Evolutionary conservation across 2,113 vertebrate genomes (phyloP).

Genomic region (Lucifuga dentata): DNA sequence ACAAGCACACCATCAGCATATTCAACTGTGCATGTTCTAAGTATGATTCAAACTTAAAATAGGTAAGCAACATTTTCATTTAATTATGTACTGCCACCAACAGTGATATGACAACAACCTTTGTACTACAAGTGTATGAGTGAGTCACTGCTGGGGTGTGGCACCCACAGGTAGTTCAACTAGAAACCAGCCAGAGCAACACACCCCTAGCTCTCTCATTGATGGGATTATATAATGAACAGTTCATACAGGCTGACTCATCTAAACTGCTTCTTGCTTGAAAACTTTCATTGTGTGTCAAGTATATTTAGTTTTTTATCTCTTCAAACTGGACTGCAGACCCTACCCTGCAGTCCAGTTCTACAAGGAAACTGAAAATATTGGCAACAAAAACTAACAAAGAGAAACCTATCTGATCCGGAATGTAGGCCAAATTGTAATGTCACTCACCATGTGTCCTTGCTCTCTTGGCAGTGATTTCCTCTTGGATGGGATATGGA

Average conservation of each 20-base stretch:
- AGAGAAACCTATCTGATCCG: conserved; percentile 21
- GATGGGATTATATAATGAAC: conserved; percentile 6
- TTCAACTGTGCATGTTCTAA: conserved; percentile 6
- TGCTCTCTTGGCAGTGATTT: conserved; percentile 70
- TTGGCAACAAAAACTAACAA: conserved; percentile 22
- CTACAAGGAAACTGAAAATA: conserved; percentile 55
- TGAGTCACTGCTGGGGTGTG: conserved; percentile 67
- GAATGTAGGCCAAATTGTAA: background rate
- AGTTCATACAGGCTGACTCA: background rate
- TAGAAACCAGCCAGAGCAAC: background rate
- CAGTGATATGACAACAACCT: conserved; percentile 23
- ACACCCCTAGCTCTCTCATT: conserved; percentile 9
- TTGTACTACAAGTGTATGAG: conserved; percentile 28
- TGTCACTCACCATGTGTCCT: conserved; percentile 75
- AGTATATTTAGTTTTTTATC: conserved; percentile 12
- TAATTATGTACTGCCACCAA: background rate
- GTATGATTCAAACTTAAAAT: background rate
- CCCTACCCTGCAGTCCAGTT: conserved; percentile 14
- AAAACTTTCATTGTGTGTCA: background rate
- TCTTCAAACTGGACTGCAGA: conserved; percentile 28
- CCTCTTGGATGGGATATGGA: conserved; percentile 75
- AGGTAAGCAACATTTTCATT: background rate
- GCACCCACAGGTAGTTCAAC: conserved; percentile 32
- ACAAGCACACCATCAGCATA: conserved; percentile 3
- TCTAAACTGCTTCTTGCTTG: background rate